These are phyloP conservation scores for Drosophila sulfurigaster DNA, from an alignment of 1,140 invertebrate species.

Conservation along the genomic window DNA sequence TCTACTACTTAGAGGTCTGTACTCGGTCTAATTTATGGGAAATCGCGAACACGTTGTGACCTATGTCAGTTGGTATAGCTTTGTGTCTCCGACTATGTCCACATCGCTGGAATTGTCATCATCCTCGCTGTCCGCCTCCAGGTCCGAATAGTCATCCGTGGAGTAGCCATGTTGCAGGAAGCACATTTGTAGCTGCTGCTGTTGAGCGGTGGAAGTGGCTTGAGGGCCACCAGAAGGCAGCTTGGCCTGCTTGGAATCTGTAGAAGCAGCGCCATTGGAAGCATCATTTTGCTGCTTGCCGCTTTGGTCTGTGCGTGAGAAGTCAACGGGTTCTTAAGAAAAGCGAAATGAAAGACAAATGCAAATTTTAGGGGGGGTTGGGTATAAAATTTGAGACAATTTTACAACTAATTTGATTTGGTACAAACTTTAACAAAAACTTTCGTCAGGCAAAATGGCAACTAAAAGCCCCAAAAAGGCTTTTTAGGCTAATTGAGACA, in stretches of 20 bases:
- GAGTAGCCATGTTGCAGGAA: slow-evolving; percentile 80
- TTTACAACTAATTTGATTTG: slow-evolving; percentile 75
- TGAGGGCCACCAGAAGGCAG: slow-evolving; percentile 14
- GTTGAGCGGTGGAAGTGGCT: slow-evolving; percentile 12
- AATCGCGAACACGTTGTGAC: slow-evolving; percentile 11
- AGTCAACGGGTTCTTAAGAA: slow-evolving; percentile 83
- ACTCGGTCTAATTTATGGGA: slow-evolving; percentile 20
- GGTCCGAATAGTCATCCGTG: slow-evolving; percentile 77
- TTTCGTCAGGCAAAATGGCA: slow-evolving; percentile 54
- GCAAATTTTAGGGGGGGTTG: neutral
- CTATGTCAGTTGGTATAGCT: slow-evolving; percentile 83
- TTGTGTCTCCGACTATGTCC: slow-evolving; percentile 83
- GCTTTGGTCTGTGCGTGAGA: slow-evolving; percentile 76
- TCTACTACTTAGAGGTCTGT: neutral
- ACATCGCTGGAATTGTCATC: slow-evolving; percentile 84
- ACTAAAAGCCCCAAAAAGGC: too few species aligned
- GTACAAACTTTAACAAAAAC: slow-evolving; percentile 62
- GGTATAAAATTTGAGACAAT: slow-evolving; percentile 47
- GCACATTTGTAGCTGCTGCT: slow-evolving; percentile 78
- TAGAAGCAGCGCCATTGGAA: slow-evolving; percentile 34
- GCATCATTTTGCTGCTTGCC: slow-evolving; percentile 58
- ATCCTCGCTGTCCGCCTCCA: slow-evolving; percentile 75
- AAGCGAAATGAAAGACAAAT: slow-evolving; percentile 16
- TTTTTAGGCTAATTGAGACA: slow-evolving; percentile 54
- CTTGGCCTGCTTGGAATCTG: slow-evolving; percentile 50